Conservation (phyloP, 1,140 invertebrate species). For the Drosophila asahinai region DNA sequence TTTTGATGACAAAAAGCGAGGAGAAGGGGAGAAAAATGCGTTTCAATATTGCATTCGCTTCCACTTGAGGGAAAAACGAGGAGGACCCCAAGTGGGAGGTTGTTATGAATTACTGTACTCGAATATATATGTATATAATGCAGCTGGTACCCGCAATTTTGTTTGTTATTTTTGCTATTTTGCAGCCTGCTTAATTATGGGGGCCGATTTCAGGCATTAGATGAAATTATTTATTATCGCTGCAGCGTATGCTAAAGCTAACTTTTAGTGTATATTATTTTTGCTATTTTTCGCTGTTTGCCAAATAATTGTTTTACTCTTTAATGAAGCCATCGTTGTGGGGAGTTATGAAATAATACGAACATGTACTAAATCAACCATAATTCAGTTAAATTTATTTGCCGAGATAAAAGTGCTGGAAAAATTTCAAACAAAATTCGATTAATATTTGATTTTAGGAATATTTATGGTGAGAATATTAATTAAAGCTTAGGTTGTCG, state of each 20-base stretch:
- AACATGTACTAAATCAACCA: slow-evolving; percentile 31
- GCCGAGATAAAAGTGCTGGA: slow-evolving; percentile 13
- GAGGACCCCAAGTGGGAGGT: slow-evolving; percentile 3
- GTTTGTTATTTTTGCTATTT: slow-evolving; percentile 33
- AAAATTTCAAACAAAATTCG: slow-evolving; percentile 21
- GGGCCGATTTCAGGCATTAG: slow-evolving; percentile 60
- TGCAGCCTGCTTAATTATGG: slow-evolving; percentile 55
- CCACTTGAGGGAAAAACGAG: slow-evolving; percentile 34
- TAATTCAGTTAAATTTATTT: slow-evolving; percentile 48
- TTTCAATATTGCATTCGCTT: slow-evolving; percentile 61
- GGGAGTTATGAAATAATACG: background rate
- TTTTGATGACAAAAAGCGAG: slow-evolving; percentile 61
- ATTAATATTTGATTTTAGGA: slow-evolving; percentile 2
- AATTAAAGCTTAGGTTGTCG: background rate
- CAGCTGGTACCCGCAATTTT: slow-evolving; percentile 50
- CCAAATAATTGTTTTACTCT: slow-evolving; percentile 19
- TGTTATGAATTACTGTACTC: slow-evolving; percentile 24
- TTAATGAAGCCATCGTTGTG: slow-evolving; percentile 37
- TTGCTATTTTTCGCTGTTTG: slow-evolving; percentile 8
- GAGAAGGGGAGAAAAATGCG: slow-evolving; percentile 52
- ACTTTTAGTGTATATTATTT: slow-evolving; percentile 42
- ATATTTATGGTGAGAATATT: background rate
- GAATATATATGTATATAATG: slow-evolving; percentile 18
- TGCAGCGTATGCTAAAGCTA: slow-evolving; percentile 21
- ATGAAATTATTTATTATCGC: slow-evolving; percentile 68